phyloP scores from a whole-genome alignment of 2,797 vertebrate genomes.

The Lutjanus campechanus region DNA sequence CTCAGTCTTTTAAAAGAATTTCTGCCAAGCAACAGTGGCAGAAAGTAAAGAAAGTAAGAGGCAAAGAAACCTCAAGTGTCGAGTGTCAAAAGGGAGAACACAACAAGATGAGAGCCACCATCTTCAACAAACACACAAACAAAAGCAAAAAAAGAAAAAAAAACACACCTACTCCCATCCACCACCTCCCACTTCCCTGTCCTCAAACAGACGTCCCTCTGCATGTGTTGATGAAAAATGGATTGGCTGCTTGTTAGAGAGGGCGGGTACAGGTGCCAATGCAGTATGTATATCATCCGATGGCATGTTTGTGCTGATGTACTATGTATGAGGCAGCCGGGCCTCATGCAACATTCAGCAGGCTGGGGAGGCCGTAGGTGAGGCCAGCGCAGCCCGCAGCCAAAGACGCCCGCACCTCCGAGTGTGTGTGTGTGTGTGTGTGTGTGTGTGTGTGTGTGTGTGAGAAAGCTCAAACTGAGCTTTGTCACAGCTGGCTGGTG shows the following conservation, averaged over 20 bases:
- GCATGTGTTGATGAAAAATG: conserved; percentile 89
- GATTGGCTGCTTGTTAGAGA: conserved; percentile 85
- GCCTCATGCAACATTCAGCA: conserved; percentile 87
- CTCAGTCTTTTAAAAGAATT: not conserved
- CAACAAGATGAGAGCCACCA: conserved; percentile 7
- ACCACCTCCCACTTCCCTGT: conserved; percentile 35
- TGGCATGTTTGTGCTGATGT: conserved; percentile 87
- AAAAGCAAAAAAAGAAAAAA: conserved; percentile 36
- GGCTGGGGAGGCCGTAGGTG: conserved; percentile 82
- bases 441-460: conserved; percentile 28
- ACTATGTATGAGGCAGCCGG: conserved; percentile 86
- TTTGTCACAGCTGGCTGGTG: conserved; percentile 64
- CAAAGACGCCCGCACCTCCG: conserved; percentile 61
- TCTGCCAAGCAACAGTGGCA: not conserved
- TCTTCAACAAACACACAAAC: conserved; percentile 23
- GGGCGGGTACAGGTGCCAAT: conserved; percentile 86
- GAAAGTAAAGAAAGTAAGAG: not conserved
- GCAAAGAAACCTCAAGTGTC: not conserved
- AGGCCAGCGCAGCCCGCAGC: conserved; percentile 76
- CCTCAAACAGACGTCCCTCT: conserved; percentile 63
- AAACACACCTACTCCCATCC: conserved; percentile 1
- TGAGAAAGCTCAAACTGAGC: conserved; percentile 39
- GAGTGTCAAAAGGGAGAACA: not conserved
- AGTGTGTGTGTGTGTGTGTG: conserved; percentile 31
- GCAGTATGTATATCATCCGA: conserved; percentile 74